Percentiles rank a stretch among this genome's conserved stretches.
Conservation (phyloP, 2,888 invertebrate genomes). For the Aromia moschata region DNA sequence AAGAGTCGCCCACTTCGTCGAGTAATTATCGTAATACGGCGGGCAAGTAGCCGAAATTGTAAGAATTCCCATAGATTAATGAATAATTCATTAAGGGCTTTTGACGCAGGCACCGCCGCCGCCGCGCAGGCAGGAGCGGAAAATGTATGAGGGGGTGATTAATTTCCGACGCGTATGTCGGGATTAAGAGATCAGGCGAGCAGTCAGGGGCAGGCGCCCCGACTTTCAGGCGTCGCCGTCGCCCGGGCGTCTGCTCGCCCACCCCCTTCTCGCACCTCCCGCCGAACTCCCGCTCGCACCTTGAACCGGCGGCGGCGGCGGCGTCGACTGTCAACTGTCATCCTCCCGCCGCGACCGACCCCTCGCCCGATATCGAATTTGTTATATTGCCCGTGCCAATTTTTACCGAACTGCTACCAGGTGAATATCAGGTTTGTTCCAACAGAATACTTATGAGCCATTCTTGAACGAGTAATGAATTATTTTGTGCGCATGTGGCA, state of each 20-base stretch:
- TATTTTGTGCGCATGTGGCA: no score
- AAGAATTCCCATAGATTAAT: slow-evolving; percentile 60
- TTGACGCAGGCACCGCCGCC: no score
- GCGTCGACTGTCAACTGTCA: slow-evolving; percentile 49
- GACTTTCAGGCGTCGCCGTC: slow-evolving; percentile 62
- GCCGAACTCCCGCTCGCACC: slow-evolving; percentile 46
- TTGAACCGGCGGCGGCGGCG: no score
- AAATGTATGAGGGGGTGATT: slow-evolving; percentile 56
- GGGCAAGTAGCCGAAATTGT: slow-evolving; percentile 58
- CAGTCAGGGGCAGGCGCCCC: slow-evolving; percentile 62
- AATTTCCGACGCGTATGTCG: slow-evolving; percentile 63
- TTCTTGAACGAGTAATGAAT: no score
- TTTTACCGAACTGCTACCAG: no score
- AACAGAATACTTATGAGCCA: no score
- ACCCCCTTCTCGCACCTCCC: slow-evolving; percentile 45
- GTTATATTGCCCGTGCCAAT: slow-evolving; percentile 16
- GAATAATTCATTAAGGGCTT: slow-evolving; percentile 60
- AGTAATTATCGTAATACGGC: slow-evolving; percentile 55
- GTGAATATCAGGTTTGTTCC: no score
- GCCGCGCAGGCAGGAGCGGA: slow-evolving; percentile 54
- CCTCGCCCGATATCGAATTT: slow-evolving; percentile 45
- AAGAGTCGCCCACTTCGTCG: slow-evolving; percentile 40
- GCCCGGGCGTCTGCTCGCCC: slow-evolving; percentile 55
- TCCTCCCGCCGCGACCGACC: no score
- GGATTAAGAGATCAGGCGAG: slow-evolving; percentile 64